These are phyloP conservation scores for Agrypnus murinus DNA, from an alignment of 2,888 invertebrate species.

Conservation along the genomic window DNA sequence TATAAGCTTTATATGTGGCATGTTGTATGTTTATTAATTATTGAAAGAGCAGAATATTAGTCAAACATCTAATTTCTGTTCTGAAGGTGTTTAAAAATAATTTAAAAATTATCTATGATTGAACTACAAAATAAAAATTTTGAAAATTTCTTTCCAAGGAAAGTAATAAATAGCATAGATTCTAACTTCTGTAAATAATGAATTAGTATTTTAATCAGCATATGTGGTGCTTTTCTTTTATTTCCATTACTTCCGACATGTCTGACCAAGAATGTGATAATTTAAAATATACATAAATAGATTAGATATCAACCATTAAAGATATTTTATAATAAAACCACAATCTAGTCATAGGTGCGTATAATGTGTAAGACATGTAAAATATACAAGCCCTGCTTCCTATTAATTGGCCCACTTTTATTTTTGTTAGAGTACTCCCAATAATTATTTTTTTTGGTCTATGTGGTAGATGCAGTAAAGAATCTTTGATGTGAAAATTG, in stretches of 20 bases:
- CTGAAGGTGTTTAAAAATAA: neutral
- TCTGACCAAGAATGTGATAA: constrained; percentile 52
- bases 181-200: too few relatives aligned
- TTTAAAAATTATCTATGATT: neutral
- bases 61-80: neutral
- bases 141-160: too few relatives aligned
- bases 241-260: constrained; percentile 30
- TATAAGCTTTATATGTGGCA: constrained; percentile 47
- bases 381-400: constrained; percentile 23
- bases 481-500: too few relatives aligned
- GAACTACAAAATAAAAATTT: too few relatives aligned
- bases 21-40: constrained; percentile 7
- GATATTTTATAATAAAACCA: constrained; percentile 15
- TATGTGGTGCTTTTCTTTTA: constrained; percentile 15
- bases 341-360: constrained; percentile 18
- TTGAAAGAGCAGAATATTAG: constrained; percentile 6
- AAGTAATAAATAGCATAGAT: too few relatives aligned
- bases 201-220: too few relatives aligned
- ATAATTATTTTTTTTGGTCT: too few relatives aligned
- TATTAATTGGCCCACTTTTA: too few relatives aligned
- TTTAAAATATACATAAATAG: constrained; percentile 31
- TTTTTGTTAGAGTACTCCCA: too few relatives aligned
- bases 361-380: constrained; percentile 7
- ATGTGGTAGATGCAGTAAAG: too few relatives aligned
- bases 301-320: constrained; percentile 13